These are phyloP conservation scores for Astreopora myriophthalma DNA, from an alignment of 64 coral and sea anemone species.

Conservation along the genomic window DNA sequence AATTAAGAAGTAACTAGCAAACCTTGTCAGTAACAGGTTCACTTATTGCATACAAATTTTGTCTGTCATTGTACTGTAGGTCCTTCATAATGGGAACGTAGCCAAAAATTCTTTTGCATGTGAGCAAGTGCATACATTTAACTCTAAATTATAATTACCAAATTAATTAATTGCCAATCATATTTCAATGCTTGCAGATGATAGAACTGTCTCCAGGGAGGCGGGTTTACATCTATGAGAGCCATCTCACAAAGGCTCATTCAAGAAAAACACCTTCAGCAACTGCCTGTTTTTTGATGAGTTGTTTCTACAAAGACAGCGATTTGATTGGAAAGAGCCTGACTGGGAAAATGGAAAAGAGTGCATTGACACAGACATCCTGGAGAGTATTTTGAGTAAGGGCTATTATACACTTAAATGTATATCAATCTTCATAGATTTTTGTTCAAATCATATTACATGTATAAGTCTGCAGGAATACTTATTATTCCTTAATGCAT, in stretches of 20 bases:
- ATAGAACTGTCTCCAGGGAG: constrained; percentile 66
- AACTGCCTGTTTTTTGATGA: constrained; percentile 50
- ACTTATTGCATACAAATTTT: too few relatives aligned
- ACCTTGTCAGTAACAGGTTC: too few relatives aligned
- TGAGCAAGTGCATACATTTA: background rate
- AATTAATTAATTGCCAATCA: background rate
- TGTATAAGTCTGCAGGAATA: background rate
- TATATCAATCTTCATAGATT: background rate
- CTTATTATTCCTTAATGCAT: too few relatives aligned
- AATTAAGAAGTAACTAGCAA: too few relatives aligned
- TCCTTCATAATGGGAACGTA: too few relatives aligned
- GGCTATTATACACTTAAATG: background rate
- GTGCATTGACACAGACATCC: constrained; percentile 35
- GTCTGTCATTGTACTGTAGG: too few relatives aligned
- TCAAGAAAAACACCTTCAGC: constrained; percentile 23
- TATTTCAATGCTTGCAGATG: constrained; percentile 49
- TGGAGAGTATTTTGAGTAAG: constrained; percentile 70
- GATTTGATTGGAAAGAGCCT: constrained; percentile 43
- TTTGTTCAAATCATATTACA: background rate
- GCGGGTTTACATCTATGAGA: constrained; percentile 44
- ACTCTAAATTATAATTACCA: background rate
- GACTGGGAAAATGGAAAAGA: constrained; percentile 36
- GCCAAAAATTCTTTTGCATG: background rate
- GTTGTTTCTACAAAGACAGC: constrained; percentile 38
- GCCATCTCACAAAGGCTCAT: constrained; percentile 50